Conservation (phyloP, 2,113 vertebrate species). For the Sigmodon hispidus region DNA sequence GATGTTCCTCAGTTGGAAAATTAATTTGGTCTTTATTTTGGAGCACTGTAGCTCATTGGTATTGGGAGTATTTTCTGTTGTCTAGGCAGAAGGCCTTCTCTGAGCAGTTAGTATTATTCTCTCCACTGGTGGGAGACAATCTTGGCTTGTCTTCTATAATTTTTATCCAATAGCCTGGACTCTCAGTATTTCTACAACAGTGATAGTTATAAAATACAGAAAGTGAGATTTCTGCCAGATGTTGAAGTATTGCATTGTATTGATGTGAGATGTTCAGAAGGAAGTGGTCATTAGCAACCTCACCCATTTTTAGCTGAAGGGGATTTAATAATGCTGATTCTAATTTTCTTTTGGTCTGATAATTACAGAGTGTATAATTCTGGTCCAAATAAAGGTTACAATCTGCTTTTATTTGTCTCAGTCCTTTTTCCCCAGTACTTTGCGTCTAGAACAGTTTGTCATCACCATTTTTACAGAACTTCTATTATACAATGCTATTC, state of each 20-base stretch:
- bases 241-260: conserved; percentile 58
- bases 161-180: conserved; percentile 39
- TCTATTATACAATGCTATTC: conserved; percentile 31
- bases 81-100: conserved; percentile 1
- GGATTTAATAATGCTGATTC: conserved; percentile 61
- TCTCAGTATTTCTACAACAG: not conserved
- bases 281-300: conserved; percentile 67
- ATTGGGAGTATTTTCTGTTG: conserved; percentile 52
- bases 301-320: conserved; percentile 63
- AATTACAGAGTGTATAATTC: conserved; percentile 60
- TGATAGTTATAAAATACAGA: conserved; percentile 58
- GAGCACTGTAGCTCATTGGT: conserved; percentile 1
- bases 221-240: conserved; percentile 55
- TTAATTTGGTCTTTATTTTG: conserved; percentile 65
- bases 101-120: conserved; percentile 43
- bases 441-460: conserved; percentile 13
- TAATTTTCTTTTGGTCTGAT: conserved; percentile 71
- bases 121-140: conserved; percentile 46
- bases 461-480: conserved; percentile 3
- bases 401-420: conserved; percentile 57
- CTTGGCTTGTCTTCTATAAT: conserved; percentile 52
- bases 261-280: conserved; percentile 64
- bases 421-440: not conserved
- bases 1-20: conserved; percentile 41
- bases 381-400: conserved; percentile 70